Percentiles rank a stretch among this genome's conserved stretches.
Conservation (phyloP, 2,113 vertebrate genomes). For the Sorex araneus region DNA sequence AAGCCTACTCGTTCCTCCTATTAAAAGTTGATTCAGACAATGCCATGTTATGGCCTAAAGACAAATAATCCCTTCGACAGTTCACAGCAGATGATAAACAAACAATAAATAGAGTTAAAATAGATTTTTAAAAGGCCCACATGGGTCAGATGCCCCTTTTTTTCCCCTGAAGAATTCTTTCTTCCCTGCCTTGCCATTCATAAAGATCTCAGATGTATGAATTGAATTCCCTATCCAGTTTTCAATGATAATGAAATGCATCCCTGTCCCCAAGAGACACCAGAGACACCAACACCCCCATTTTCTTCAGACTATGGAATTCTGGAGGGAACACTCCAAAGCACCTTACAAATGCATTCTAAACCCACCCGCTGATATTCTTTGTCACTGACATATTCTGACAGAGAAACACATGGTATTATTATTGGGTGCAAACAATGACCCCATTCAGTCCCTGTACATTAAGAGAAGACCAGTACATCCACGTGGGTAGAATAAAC, state of each 20-base stretch:
- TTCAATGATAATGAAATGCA: slow-evolving; percentile 48
- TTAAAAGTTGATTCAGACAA: slow-evolving; percentile 49
- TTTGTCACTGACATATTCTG: slow-evolving; percentile 45
- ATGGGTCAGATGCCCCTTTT: background rate
- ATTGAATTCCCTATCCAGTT: background rate
- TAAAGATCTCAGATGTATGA: slow-evolving; percentile 2
- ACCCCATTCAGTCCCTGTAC: slow-evolving; percentile 32
- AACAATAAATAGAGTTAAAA: slow-evolving; percentile 56
- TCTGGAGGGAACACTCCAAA: background rate
- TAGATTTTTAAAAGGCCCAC: background rate
- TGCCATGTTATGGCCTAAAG: background rate
- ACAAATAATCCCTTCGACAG: background rate
- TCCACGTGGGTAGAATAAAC: background rate
- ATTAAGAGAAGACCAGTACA: slow-evolving; percentile 21
- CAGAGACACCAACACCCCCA: slow-evolving; percentile 36
- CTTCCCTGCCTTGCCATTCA: slow-evolving; percentile 37
- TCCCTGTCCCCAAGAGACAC: background rate
- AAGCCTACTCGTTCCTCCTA: slow-evolving; percentile 8
- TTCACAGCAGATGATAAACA: slow-evolving; percentile 25
- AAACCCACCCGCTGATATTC: slow-evolving; percentile 45
- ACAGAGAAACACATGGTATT: slow-evolving; percentile 13
- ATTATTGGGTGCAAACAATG: slow-evolving; percentile 8
- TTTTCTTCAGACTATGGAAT: slow-evolving; percentile 29
- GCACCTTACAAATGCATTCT: slow-evolving; percentile 41
- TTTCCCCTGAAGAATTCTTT: background rate